Conservation (phyloP, 2,113 vertebrate genomes). For the Dipodomys merriami region DNA sequence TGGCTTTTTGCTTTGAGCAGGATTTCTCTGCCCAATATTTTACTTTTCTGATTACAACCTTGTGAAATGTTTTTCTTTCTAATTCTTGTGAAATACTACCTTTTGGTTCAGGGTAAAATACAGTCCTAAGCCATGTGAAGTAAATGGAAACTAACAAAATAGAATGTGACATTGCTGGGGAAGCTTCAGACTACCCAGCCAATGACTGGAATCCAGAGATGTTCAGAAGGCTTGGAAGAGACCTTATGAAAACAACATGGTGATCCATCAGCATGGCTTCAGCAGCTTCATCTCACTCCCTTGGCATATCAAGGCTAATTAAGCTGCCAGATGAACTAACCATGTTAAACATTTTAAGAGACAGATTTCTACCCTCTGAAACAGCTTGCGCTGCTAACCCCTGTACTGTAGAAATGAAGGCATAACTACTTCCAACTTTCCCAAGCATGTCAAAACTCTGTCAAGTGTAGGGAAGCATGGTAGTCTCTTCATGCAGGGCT, state of each 20-base stretch:
- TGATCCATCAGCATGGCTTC: neutral
- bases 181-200: constrained; percentile 43
- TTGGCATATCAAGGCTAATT: neutral
- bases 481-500: neutral
- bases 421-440: neutral
- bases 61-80: constrained; percentile 25
- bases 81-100: neutral
- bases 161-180: neutral
- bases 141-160: constrained; percentile 19
- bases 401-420: neutral
- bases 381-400: neutral
- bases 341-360: neutral
- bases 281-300: neutral
- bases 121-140: neutral
- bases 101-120: neutral
- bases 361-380: neutral
- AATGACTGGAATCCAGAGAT: neutral
- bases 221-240: neutral
- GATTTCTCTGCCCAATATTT: neutral
- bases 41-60: neutral
- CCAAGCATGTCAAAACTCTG: neutral
- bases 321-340: constrained; percentile 51
- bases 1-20: neutral
- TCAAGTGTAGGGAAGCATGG: accelerated
- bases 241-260: neutral